Evolutionary conservation across 2,113 vertebrate genomes (phyloP), one percentile per base, ranked within the genome.

Genomic region (Oreochromis aureus): DNA sequence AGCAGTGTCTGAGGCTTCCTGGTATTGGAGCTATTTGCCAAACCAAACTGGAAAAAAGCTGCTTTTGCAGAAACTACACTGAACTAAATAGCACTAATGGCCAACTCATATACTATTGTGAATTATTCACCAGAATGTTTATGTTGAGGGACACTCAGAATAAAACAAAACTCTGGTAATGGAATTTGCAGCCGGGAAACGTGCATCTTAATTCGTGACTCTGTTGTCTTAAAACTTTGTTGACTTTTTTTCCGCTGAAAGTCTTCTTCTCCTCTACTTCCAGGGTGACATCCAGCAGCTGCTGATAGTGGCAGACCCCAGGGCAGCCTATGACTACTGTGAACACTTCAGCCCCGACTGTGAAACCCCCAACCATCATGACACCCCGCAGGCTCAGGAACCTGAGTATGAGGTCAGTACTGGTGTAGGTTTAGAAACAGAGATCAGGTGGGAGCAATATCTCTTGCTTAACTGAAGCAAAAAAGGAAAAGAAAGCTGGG

Each of bases 271-370:
- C 51, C 7, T 48, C 15, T 15, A 63, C 44, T 88, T 95, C 18
- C 93, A 99, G 99, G 99, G 99, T 22, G 99, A 99, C 86, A 98
- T 99, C 95, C 99, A 99, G 92, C 99, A 99, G 94, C 95, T 99
- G 88, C 90, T 99, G 93, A 98, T 99, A 87, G 94, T 97, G 82
- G 97, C 96, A 5, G 99, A 99, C 93, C 97, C 98, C 81, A 97
- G 97, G 87, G 98, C 98, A 71, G 99, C 99, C 0, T 96, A 97
- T 73, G 99, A 99, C 96, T 99, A 99, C 95, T 99, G 99, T 95
- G 98, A 99, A 94, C 97, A 99, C 96, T 99, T 98, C 84, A 99
- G 98, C 90, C 98, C 98, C 1, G 98, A 99, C 96, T 99, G 99
- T 95, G 97, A 98, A 93, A 97, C 96, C 54, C 97, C 98, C 86